These are phyloP conservation scores for Trachelipus rathkii DNA, from an alignment of 1,140 invertebrate genomes.

Conservation along the genomic window DNA sequence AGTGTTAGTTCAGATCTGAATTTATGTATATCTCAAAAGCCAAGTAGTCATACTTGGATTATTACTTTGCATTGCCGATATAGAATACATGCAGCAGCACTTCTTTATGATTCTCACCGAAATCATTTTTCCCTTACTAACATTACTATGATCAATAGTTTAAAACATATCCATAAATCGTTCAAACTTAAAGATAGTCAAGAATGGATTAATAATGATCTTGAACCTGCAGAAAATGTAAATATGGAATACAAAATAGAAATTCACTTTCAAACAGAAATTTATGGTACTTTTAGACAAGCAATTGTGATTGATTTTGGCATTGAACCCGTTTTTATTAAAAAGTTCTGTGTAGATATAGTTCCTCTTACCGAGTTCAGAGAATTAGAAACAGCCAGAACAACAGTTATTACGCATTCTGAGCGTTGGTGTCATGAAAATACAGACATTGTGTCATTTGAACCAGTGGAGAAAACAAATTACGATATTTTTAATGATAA, in stretches of 20 bases:
- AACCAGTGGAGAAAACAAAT: conserved; percentile 53
- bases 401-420: conserved; percentile 54
- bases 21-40: conserved; percentile 39
- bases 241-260: conserved; percentile 60
- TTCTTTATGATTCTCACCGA: conserved; percentile 67
- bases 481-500: conserved; percentile 54
- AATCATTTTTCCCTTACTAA: conserved; percentile 65
- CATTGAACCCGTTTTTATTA: conserved; percentile 63
- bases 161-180: conserved; percentile 48
- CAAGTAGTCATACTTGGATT: conserved; percentile 39
- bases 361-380: conserved; percentile 64
- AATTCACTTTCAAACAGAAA: conserved; percentile 66
- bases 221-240: conserved; percentile 47
- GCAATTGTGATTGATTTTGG: conserved; percentile 75
- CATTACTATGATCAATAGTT: conserved; percentile 49
- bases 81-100: conserved; percentile 59
- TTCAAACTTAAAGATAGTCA: conserved; percentile 51
- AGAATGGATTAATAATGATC: conserved; percentile 52
- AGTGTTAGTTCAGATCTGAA: conserved; percentile 35
- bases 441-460: conserved; percentile 60
- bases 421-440: conserved; percentile 62
- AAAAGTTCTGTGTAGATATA: conserved; percentile 72
- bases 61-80: conserved; percentile 46
- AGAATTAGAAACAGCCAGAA: conserved; percentile 64
- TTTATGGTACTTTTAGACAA: conserved; percentile 77